Percentiles rank a stretch among this genome's conserved stretches.
These are phyloP conservation scores for Pelecanus crispus DNA, from an alignment of 2,113 vertebrate genomes.

Conservation along the genomic window DNA sequence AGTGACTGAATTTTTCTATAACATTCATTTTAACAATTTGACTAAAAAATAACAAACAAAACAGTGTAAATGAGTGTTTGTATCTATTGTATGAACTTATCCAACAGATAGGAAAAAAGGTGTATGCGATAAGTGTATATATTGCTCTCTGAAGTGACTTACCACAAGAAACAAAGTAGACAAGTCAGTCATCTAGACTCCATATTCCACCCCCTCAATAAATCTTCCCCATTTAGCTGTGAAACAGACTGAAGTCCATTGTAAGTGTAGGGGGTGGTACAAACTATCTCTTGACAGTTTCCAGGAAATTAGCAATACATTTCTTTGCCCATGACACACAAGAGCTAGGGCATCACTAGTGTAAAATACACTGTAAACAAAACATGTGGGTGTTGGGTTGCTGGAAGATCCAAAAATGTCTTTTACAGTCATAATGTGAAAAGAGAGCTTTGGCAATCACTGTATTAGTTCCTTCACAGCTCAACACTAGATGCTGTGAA, in stretches of 20 bases:
- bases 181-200: neutral
- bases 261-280: neutral
- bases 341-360: neutral
- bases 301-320: neutral
- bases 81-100: neutral
- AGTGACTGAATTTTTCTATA: neutral
- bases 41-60: neutral
- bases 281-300: neutral
- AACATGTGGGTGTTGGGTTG: neutral
- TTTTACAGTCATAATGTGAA: neutral
- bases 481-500: neutral
- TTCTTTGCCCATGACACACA: neutral
- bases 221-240: neutral
- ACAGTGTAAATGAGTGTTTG: neutral
- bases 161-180: neutral
- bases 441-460: neutral
- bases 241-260: neutral
- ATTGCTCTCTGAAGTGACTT: neutral
- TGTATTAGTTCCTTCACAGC: neutral
- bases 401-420: neutral
- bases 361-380: neutral
- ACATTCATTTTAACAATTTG: neutral
- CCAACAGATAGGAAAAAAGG: neutral
- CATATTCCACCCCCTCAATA: neutral
- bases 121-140: neutral